Conservation (phyloP, 2,888 invertebrate species). For the Caradrina kadenii region DNA sequence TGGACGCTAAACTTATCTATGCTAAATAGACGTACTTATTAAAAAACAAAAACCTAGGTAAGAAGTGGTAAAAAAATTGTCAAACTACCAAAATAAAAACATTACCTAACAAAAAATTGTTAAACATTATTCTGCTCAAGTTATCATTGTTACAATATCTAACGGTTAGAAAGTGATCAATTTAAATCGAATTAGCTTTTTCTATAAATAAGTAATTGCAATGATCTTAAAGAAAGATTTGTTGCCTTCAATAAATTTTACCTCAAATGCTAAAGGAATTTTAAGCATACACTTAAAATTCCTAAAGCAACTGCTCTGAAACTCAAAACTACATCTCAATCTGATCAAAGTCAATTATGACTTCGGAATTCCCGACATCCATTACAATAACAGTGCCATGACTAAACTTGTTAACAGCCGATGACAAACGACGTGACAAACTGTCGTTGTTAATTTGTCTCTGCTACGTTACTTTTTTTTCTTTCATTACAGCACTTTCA, state of each 20-base stretch:
- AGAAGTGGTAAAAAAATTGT: too few relatives aligned
- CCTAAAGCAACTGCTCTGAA: slow-evolving; percentile 10
- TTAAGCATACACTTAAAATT: not conserved
- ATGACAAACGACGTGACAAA: slow-evolving; percentile 73
- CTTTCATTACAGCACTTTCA: slow-evolving; percentile 57
- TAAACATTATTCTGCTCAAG: not conserved
- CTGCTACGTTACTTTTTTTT: slow-evolving; percentile 59
- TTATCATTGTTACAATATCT: not conserved
- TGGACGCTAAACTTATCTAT: too few relatives aligned
- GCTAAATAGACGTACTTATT: too few relatives aligned
- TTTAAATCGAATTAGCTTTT: not conserved
- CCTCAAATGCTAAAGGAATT: too few relatives aligned
- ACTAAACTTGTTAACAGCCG: slow-evolving; percentile 66
- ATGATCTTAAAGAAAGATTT: too few relatives aligned
- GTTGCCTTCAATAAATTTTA: not conserved
- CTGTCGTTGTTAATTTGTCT: slow-evolving; percentile 72
- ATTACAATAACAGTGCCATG: slow-evolving; percentile 62
- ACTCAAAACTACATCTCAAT: slow-evolving; percentile 32
- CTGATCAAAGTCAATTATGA: slow-evolving; percentile 46
- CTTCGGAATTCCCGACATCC: slow-evolving; percentile 53
- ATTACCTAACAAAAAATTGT: too few relatives aligned
- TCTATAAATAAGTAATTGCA: accelerated
- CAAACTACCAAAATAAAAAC: too few relatives aligned
- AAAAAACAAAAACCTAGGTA: too few relatives aligned
- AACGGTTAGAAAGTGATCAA: not conserved